Percentiles rank a stretch among this genome's conserved stretches.
phyloP scores from a whole-genome alignment of 2,888 invertebrate genomes.

The Sialis fuliginosa region DNA sequence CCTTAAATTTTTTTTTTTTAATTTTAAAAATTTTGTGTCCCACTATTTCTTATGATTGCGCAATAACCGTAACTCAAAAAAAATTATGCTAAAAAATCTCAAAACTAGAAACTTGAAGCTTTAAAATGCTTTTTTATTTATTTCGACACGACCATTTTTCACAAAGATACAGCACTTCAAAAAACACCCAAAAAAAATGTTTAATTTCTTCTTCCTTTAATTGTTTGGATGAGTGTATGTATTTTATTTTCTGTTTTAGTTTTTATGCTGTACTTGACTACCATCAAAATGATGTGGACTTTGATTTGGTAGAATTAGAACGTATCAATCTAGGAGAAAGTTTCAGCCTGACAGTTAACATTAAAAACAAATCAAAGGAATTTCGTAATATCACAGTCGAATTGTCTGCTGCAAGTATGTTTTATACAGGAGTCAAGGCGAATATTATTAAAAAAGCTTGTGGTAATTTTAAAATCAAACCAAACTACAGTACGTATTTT shows the following conservation, averaged over 20 bases:
- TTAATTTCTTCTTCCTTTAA: too few relatives aligned
- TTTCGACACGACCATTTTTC: too few relatives aligned
- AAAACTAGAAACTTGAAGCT: too few relatives aligned
- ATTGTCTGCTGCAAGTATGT: conserved; percentile 49
- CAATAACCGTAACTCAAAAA: too few relatives aligned
- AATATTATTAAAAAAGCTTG: conserved; percentile 49
- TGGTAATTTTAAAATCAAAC: conserved; percentile 42
- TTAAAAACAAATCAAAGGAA: conserved; percentile 39
- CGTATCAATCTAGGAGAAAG: conserved; percentile 50
- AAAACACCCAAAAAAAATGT: too few relatives aligned
- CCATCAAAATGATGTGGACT: conserved; percentile 40
- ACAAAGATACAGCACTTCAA: too few relatives aligned
- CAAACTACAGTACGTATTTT: conserved; percentile 35
- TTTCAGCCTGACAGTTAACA: conserved; percentile 46
- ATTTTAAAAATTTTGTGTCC: too few relatives aligned
- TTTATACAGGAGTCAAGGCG: conserved; percentile 59
- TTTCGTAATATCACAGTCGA: conserved; percentile 47
- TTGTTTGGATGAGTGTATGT: too few relatives aligned
- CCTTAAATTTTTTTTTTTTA: too few relatives aligned
- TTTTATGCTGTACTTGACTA: conserved; percentile 41
- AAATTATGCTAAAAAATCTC: too few relatives aligned
- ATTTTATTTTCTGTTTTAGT: conserved; percentile 22
- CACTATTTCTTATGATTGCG: too few relatives aligned
- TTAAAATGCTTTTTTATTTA: too few relatives aligned
- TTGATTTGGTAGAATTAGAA: conserved; percentile 52